Evolutionary conservation across 2,113 vertebrate species (phyloP).

Genomic region (Eudyptes chrysolophus): DNA sequence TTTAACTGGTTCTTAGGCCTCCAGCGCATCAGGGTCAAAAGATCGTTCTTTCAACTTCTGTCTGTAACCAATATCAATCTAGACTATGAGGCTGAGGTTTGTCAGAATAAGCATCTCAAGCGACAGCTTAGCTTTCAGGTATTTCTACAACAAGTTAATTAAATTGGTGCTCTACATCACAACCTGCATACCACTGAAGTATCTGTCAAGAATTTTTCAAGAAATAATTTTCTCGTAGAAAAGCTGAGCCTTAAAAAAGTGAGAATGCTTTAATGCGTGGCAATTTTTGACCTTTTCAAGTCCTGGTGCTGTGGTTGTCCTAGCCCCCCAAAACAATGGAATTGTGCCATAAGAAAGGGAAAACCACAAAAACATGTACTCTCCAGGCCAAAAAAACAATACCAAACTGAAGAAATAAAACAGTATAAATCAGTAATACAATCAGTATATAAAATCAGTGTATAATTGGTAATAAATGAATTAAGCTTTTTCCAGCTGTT

Average conservation of each 20-base stretch:
- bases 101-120: not conserved
- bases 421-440: not conserved
- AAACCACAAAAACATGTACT: not conserved
- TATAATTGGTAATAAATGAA: not conserved
- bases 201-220: not conserved
- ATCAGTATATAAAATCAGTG: not conserved
- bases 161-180: not conserved
- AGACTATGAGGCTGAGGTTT: not conserved
- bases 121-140: not conserved
- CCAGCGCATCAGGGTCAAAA: not conserved
- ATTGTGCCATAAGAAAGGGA: not conserved
- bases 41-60: not conserved
- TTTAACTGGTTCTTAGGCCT: not conserved
- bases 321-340: not conserved
- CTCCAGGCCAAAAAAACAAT: not conserved
- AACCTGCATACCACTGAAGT: not conserved
- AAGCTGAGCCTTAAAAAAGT: not conserved
- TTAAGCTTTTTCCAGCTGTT: not conserved
- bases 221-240: not conserved
- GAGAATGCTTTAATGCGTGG: not conserved
- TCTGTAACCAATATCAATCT: not conserved
- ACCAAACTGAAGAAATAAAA: not conserved
- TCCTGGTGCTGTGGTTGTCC: not conserved
- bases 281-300: not conserved
- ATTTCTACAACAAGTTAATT: not conserved